These are phyloP conservation scores for Turritopsis rubra DNA, from an alignment of 30 jellyfish, hydroid and myxozoan species.

Conservation along the genomic window DNA sequence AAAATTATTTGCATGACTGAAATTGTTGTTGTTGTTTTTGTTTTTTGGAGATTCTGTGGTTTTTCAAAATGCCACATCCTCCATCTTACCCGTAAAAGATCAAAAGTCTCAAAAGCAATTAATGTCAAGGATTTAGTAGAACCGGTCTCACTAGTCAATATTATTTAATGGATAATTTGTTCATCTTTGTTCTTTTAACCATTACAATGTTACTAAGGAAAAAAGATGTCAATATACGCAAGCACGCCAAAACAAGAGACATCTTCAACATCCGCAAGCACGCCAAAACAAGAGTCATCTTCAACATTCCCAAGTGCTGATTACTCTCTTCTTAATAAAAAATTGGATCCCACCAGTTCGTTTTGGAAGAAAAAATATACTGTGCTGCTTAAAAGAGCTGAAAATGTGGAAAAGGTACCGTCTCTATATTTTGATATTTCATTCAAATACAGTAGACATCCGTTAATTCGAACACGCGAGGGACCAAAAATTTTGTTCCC, in stretches of 20 bases:
- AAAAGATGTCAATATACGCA: no score
- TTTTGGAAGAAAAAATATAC: conserved; percentile 30
- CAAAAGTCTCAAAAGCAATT: no score
- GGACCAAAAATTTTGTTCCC: no score
- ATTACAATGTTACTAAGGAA: background rate
- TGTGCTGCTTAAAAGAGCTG: conserved; percentile 18
- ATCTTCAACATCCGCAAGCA: background rate
- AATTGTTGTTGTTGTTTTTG: no score
- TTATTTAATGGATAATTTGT: background rate
- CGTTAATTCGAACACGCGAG: no score
- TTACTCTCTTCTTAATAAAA: conserved; percentile 16
- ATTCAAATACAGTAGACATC: no score
- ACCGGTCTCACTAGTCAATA: no score
- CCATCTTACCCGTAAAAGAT: no score
- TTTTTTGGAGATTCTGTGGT: no score
- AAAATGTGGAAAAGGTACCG: conserved; percentile 28
- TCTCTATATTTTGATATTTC: background rate
- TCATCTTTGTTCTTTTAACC: background rate
- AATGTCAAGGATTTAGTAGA: no score
- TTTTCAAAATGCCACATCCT: no score
- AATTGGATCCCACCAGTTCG: conserved; percentile 22
- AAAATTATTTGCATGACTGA: no score
- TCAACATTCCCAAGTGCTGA: background rate
- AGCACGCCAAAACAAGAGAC: background rate
- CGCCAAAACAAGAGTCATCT: background rate